phyloP scores from a whole-genome alignment of 2,797 vertebrate genomes.

The Epinephelus coioides region DNA sequence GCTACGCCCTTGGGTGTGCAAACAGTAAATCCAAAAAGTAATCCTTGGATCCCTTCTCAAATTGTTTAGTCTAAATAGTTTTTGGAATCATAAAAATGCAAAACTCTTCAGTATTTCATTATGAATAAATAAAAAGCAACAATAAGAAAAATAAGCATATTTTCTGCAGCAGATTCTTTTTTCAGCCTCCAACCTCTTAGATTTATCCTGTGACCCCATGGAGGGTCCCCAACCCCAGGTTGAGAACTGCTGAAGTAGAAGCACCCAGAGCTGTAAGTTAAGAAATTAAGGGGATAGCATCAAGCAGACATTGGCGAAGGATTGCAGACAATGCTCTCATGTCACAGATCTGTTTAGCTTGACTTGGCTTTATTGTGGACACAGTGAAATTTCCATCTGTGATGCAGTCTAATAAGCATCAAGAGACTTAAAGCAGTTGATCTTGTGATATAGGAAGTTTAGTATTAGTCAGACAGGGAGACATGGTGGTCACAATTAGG shows the following conservation, averaged over 20 bases:
- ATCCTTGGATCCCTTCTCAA: neutral
- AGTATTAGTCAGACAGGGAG: neutral
- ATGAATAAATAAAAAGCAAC: neutral
- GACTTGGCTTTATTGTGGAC: constrained; percentile 8
- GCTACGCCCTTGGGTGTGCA: neutral
- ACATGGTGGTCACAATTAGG: neutral
- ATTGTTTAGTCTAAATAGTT: neutral
- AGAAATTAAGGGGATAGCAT: constrained; percentile 21
- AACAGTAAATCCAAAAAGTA: neutral
- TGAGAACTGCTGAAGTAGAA: neutral
- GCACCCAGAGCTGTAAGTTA: neutral
- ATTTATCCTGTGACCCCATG: neutral
- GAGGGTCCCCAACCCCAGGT: neutral
- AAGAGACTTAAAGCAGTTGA: constrained; percentile 1
- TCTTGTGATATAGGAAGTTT: neutral
- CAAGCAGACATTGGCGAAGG: constrained; percentile 19
- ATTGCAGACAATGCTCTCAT: constrained; percentile 12
- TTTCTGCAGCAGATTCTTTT: constrained; percentile 1
- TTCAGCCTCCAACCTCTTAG: neutral
- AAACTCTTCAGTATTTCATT: neutral
- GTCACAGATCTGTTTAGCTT: constrained; percentile 25
- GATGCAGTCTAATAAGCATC: constrained; percentile 1
- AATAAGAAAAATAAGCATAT: neutral
- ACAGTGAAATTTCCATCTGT: constrained; percentile 6
- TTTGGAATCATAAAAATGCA: neutral